These are phyloP conservation scores for Kryphioiulus occultus DNA, from an alignment of 2,888 invertebrate genomes.

Conservation along the genomic window DNA sequence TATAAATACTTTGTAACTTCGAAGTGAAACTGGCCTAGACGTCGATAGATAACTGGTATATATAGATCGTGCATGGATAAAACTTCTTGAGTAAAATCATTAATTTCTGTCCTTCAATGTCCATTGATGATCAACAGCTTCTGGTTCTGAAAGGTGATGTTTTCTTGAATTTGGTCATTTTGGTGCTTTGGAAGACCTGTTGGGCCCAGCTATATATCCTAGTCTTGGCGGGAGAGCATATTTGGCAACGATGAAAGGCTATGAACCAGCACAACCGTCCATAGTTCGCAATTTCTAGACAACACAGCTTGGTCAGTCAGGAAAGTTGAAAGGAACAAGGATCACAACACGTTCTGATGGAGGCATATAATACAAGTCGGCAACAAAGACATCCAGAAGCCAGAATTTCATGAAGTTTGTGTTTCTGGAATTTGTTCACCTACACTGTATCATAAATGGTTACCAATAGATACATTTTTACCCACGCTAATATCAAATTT, in stretches of 20 bases:
- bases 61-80: not conserved
- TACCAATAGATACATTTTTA: too few relatives aligned
- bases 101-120: not conserved
- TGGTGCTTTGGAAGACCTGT: not conserved
- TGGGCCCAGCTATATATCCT: not conserved
- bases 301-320: not conserved
- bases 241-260: conserved; percentile 18
- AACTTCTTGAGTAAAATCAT: not conserved
- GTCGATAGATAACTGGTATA: not conserved
- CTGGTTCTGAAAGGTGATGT: not conserved
- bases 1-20: not conserved
- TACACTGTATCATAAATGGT: too few relatives aligned
- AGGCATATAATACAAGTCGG: not conserved
- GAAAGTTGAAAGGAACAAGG: not conserved
- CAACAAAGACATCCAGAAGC: too few relatives aligned
- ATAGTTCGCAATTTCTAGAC: conserved; percentile 4
- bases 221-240: not conserved
- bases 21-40: conserved; percentile 13
- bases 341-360: not conserved
- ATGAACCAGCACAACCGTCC: conserved; percentile 22
- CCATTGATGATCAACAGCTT: not conserved
- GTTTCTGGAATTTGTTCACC: too few relatives aligned
- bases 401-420: too few relatives aligned
- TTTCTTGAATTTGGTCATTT: not conserved
- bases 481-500: too few relatives aligned